Evolutionary conservation across 2,888 invertebrate species (phyloP).

Genomic region (Anodontia alba): DNA sequence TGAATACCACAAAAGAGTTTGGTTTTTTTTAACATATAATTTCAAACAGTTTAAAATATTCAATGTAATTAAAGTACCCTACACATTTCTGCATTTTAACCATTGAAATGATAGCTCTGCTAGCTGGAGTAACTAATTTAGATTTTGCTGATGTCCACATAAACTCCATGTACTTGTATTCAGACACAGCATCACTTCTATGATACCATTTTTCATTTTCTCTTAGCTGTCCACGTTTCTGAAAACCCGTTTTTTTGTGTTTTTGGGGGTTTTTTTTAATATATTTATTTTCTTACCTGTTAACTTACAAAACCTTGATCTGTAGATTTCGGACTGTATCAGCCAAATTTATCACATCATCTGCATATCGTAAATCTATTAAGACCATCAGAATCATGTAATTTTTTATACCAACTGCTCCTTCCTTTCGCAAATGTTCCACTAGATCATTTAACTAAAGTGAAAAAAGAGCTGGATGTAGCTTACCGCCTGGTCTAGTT

Average conservation of each 20-base stretch:
- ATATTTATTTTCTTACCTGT: constrained; percentile 7
- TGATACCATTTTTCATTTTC: neutral
- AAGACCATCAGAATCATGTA: neutral
- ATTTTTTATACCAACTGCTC: neutral
- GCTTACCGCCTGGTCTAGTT: neutral
- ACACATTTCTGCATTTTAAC: neutral
- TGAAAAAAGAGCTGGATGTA: neutral
- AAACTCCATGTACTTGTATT: constrained; percentile 9
- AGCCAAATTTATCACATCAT: neutral
- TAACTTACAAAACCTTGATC: neutral
- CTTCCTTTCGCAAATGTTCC: neutral
- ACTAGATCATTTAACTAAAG: constrained; percentile 5
- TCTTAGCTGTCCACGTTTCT: neutral
- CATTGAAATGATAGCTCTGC: constrained; percentile 1
- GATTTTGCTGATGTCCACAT: neutral
- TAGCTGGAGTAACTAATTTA: neutral
- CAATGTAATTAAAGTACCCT: neutral
- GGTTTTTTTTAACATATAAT: neutral
- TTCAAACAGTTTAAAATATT: neutral
- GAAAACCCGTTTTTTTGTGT: constrained; percentile 7
- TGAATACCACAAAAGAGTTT: neutral
- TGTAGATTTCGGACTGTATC: neutral
- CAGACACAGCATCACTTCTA: neutral
- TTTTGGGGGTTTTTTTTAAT: too few relatives aligned
- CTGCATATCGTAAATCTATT: neutral